These are phyloP conservation scores for Heliothis virescens DNA, from an alignment of 1,140 invertebrate species.

Conservation along the genomic window DNA sequence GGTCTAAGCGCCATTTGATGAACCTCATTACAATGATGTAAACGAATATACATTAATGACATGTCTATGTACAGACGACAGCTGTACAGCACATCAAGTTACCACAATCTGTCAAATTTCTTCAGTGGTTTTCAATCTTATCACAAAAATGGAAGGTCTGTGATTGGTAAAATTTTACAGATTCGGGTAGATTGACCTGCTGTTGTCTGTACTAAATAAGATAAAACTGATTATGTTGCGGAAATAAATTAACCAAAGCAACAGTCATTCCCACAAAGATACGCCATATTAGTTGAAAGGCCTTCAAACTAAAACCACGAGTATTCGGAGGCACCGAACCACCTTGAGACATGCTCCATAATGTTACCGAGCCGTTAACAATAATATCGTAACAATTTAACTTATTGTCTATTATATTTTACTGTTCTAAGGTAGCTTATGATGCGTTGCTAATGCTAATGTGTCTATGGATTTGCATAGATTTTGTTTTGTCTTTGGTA, in stretches of 20 bases:
- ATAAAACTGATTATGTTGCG: background rate
- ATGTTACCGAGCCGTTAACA: slow-evolving; percentile 5
- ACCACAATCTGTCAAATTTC: no score
- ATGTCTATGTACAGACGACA: no score
- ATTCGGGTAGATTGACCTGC: no score
- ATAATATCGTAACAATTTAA: slow-evolving; percentile 24
- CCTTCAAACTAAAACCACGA: slow-evolving; percentile 18
- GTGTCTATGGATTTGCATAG: slow-evolving; percentile 11
- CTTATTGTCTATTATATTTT: slow-evolving; percentile 7
- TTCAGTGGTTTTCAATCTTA: no score
- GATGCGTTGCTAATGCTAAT: slow-evolving; percentile 4
- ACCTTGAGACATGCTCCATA: slow-evolving; percentile 30
- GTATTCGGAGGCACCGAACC: background rate
- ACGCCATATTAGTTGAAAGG: background rate
- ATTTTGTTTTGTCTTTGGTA: background rate
- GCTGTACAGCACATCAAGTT: no score
- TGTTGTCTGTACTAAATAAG: no score
- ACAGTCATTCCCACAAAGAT: background rate
- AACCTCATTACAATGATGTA: no score
- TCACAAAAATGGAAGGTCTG: no score
- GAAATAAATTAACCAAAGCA: background rate
- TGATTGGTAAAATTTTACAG: no score
- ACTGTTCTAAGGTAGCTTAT: slow-evolving; percentile 4
- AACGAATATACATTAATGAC: no score
- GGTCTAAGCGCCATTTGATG: no score